These are phyloP conservation scores for Mesembrinibis cayennensis DNA, from an alignment of 2,113 vertebrate species.

Conservation along the genomic window DNA sequence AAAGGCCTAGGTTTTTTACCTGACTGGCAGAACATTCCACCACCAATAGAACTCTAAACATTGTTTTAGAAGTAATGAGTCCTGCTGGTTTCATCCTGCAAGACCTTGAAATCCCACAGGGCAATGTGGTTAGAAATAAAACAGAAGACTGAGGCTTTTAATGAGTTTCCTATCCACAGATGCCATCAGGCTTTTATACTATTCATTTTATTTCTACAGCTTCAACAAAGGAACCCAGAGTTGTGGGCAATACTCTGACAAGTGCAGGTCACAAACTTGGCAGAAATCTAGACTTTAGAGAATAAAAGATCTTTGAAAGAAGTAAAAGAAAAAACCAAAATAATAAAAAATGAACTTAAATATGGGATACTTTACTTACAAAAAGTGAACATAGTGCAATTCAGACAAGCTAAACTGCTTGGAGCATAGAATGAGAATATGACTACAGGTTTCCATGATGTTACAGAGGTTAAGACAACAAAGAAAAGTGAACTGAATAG, in stretches of 20 bases:
- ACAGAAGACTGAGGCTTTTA: constrained; percentile 83
- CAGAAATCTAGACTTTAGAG: constrained; percentile 80
- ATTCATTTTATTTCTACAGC: constrained; percentile 87
- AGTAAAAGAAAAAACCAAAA: constrained; percentile 76
- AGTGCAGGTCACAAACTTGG: constrained; percentile 79
- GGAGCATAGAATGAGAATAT: not conserved
- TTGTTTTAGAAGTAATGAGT: constrained; percentile 87
- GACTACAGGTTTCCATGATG: not conserved
- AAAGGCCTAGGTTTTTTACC: constrained; percentile 86
- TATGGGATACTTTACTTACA: constrained; percentile 76
- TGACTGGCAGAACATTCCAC: constrained; percentile 87
- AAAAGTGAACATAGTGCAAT: constrained; percentile 72
- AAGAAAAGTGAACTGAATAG: constrained; percentile 20
- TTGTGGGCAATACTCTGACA: constrained; percentile 85
- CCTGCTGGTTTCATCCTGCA: constrained; percentile 84
- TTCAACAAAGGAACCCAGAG: constrained; percentile 82
- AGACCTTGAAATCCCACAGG: constrained; percentile 84
- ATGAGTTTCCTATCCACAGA: constrained; percentile 89
- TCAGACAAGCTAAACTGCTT: constrained; percentile 31
- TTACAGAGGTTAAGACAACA: not conserved
- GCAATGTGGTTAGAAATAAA: constrained; percentile 85
- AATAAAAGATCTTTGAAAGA: constrained; percentile 75
- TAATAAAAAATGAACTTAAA: constrained; percentile 76
- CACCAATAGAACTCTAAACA: constrained; percentile 81
- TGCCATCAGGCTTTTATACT: constrained; percentile 85